Conservation (phyloP, 2,888 invertebrate genomes). For the Spisula subtruncata region DNA sequence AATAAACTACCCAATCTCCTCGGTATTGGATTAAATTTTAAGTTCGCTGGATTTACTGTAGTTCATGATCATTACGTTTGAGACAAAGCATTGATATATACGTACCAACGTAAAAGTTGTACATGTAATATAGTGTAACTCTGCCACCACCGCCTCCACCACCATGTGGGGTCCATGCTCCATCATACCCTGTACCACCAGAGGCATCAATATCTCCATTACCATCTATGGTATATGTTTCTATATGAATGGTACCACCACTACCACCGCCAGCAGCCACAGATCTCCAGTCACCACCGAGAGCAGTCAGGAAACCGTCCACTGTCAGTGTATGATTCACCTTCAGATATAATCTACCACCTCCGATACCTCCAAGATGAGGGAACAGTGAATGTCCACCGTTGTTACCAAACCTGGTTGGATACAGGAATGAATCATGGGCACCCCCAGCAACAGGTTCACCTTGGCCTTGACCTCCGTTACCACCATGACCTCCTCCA, state of each 20-base stretch:
- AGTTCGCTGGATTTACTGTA: too few relatives aligned
- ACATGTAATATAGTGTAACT: constrained; percentile 77
- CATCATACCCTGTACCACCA: constrained; percentile 77
- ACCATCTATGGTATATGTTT: constrained; percentile 77
- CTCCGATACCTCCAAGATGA: constrained; percentile 76
- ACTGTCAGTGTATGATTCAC: constrained; percentile 75
- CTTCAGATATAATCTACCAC: constrained; percentile 75
- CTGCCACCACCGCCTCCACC: constrained; percentile 82
- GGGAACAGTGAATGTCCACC: constrained; percentile 81
- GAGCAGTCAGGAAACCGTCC: constrained; percentile 73
- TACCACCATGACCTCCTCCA: constrained; percentile 81
- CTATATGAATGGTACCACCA: constrained; percentile 78
- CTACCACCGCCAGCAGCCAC: constrained; percentile 80
- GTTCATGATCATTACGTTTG: too few relatives aligned
- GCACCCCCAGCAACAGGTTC: constrained; percentile 68
- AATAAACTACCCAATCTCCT: too few relatives aligned
- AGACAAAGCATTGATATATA: not conserved
- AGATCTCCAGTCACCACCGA: constrained; percentile 77
- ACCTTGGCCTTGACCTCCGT: constrained; percentile 79
- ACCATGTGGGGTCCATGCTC: constrained; percentile 63
- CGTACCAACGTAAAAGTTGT: constrained; percentile 80
- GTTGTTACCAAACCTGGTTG: constrained; percentile 78
- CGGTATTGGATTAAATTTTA: too few relatives aligned
- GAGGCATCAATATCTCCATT: constrained; percentile 75
- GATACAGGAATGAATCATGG: constrained; percentile 77